Percentiles rank a stretch among this genome's conserved stretches.
Evolutionary conservation across 2,797 vertebrate species (phyloP).

Genomic region (Hydrocynus forskahlii): DNA sequence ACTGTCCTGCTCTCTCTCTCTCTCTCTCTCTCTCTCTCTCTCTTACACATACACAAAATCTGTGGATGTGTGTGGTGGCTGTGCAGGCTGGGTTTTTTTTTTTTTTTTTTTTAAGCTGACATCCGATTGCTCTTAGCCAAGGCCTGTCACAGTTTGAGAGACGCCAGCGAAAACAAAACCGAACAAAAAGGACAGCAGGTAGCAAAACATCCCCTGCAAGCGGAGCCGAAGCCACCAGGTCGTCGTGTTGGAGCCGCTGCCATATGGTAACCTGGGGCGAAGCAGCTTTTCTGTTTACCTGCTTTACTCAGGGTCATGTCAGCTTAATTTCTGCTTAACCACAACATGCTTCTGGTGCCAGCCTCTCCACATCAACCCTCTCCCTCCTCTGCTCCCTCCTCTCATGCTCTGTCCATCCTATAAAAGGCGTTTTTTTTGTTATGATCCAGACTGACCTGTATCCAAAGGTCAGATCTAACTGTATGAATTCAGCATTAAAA

Average conservation of each 20-base stretch:
- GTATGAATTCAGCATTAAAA: neutral
- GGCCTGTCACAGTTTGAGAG: slow-evolving; percentile 77
- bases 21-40: neutral
- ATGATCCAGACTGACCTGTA: neutral
- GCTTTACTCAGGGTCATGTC: slow-evolving; percentile 79
- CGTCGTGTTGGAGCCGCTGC: slow-evolving; percentile 73
- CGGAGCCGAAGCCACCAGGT: slow-evolving; percentile 61
- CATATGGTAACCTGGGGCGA: slow-evolving; percentile 82
- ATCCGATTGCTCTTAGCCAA: slow-evolving; percentile 75
- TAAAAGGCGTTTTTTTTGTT: neutral
- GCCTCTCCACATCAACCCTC: slow-evolving; percentile 53
- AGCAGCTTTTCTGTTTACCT: slow-evolving; percentile 82
- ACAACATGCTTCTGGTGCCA: slow-evolving; percentile 75
- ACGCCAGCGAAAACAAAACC: slow-evolving; percentile 74
- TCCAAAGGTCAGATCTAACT: neutral
- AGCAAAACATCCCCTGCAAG: slow-evolving; percentile 54
- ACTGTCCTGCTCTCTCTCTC: slow-evolving; percentile 9
- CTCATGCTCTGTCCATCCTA: slow-evolving; percentile 9
- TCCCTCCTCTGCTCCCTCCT: slow-evolving; percentile 34
- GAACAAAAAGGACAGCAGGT: slow-evolving; percentile 73
- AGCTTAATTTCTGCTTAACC: slow-evolving; percentile 75
- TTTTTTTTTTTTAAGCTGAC: slow-evolving; percentile 62
- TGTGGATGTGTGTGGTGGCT: slow-evolving; percentile 39
- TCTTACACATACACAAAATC: neutral
- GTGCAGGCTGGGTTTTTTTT: slow-evolving; percentile 43